These are phyloP conservation scores for Ganaspis sp. DNA, from an alignment of 1,140 invertebrate species.

Conservation along the genomic window DNA sequence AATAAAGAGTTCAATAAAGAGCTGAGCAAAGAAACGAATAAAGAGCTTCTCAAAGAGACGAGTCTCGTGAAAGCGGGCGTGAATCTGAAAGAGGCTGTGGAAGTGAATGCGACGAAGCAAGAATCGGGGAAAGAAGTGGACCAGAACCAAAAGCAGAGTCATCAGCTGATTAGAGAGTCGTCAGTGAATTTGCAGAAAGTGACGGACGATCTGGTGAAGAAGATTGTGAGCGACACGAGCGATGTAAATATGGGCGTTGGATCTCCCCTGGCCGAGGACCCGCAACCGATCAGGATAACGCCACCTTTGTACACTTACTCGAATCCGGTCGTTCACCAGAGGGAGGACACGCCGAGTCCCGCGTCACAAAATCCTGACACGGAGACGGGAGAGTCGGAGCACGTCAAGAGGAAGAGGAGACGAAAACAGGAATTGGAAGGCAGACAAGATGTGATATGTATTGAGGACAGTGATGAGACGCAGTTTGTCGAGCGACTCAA, in stretches of 20 bases:
- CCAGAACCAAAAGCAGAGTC: constrained; percentile 70
- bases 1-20: no score
- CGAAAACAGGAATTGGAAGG: constrained; percentile 76
- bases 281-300: constrained; percentile 82
- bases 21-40: no score
- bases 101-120: no score
- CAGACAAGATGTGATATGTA: constrained; percentile 72
- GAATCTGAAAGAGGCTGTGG: no score
- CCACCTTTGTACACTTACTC: constrained; percentile 87
- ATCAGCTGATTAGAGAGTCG: constrained; percentile 59
- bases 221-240: constrained; percentile 64
- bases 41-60: no score
- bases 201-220: constrained; percentile 67
- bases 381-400: constrained; percentile 66
- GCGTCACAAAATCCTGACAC: constrained; percentile 70
- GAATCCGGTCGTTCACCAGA: constrained; percentile 79
- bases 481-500: constrained; percentile 69
- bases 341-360: constrained; percentile 77
- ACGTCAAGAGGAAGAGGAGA: constrained; percentile 69
- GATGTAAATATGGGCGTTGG: constrained; percentile 60
- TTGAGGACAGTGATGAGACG: constrained; percentile 71
- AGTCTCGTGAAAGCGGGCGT: no score
- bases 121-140: constrained; percentile 47
- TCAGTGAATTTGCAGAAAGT: constrained; percentile 65
- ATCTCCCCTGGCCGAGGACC: constrained; percentile 79